Percentiles rank a stretch among this genome's conserved stretches.
These are phyloP conservation scores for Nephotettix cincticeps DNA, from an alignment of 1,140 invertebrate species.

Conservation along the genomic window DNA sequence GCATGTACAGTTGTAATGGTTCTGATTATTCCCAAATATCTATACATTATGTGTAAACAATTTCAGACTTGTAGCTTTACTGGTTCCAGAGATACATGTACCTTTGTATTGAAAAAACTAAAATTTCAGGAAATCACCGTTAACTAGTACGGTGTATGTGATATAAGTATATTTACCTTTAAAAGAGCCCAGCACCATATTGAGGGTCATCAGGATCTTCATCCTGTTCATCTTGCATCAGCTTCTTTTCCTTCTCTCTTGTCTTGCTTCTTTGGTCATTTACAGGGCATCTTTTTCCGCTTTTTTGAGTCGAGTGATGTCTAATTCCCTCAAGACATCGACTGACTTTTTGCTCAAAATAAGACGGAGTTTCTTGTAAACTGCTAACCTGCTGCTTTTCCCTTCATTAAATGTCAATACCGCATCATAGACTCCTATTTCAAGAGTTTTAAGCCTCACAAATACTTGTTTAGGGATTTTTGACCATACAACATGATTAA, in stretches of 20 bases:
- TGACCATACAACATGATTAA: slow-evolving; percentile 39
- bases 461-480: slow-evolving; percentile 37
- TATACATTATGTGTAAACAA: no score
- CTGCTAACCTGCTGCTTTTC: neutral
- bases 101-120: no score
- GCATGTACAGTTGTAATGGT: no score
- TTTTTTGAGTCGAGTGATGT: neutral
- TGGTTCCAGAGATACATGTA: no score
- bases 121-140: no score
- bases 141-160: no score
- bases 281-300: neutral
- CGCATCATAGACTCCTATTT: slow-evolving; percentile 32
- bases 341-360: neutral
- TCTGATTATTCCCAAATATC: no score
- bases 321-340: neutral
- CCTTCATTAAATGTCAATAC: slow-evolving; percentile 13
- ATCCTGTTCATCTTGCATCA: neutral
- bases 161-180: no score
- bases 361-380: neutral
- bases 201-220: neutral
- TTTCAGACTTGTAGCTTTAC: no score
- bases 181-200: neutral
- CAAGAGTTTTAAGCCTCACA: slow-evolving; percentile 29
- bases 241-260: neutral
- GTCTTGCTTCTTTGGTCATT: neutral